Conservation (phyloP, 2,797 vertebrate species). For the Intellagama lesueurii region DNA sequence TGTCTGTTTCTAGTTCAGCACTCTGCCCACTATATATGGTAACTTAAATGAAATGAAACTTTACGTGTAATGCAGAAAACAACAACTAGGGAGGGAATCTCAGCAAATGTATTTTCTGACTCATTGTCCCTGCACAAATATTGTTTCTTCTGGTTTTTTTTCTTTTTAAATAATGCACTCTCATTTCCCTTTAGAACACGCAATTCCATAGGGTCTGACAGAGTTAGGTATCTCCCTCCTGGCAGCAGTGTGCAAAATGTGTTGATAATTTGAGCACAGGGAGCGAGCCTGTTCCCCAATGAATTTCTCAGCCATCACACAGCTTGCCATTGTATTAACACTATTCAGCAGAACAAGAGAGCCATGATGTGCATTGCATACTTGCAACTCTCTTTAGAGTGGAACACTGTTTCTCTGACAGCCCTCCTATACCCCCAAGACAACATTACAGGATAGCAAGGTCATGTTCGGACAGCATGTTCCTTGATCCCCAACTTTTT, state of each 20-base stretch:
- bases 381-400: slow-evolving; percentile 56
- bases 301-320: slow-evolving; percentile 66
- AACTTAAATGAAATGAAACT: slow-evolving; percentile 54
- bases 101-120: slow-evolving; percentile 65
- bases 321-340: slow-evolving; percentile 71
- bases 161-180: slow-evolving; percentile 56
- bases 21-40: slow-evolving; percentile 26
- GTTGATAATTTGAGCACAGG: slow-evolving; percentile 76
- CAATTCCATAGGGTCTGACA: slow-evolving; percentile 74
- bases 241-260: slow-evolving; percentile 70
- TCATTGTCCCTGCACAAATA: slow-evolving; percentile 70
- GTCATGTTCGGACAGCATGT: background rate
- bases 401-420: slow-evolving; percentile 57
- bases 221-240: slow-evolving; percentile 67
- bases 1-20: background rate
- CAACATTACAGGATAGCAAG: background rate
- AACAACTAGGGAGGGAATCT: slow-evolving; percentile 47
- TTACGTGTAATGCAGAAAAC: slow-evolving; percentile 56
- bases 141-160: slow-evolving; percentile 42
- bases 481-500: background rate
- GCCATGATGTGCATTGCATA: slow-evolving; percentile 18
- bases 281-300: slow-evolving; percentile 69
- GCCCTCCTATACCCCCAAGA: slow-evolving; percentile 57
- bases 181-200: slow-evolving; percentile 70
- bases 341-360: slow-evolving; percentile 63